Evolutionary conservation across 64 coral and sea anemone genomes (phyloP), one percentile per base, ranked within the genome.

Genomic region (Montipora capricornis): DNA sequence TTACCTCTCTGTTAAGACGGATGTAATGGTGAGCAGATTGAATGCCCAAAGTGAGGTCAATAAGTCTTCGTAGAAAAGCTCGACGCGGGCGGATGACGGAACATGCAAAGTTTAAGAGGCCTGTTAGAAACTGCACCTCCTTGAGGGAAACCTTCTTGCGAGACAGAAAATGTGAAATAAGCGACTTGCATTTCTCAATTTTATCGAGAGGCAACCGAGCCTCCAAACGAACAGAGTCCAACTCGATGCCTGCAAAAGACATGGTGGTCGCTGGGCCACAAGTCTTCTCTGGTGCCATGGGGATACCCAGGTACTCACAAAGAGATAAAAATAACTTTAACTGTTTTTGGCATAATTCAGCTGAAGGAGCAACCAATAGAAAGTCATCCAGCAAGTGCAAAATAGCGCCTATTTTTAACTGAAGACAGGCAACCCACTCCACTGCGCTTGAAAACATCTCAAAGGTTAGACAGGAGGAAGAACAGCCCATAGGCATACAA

Each of bases 401-500:
- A 12, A 78, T 22, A 46, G 13, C 10, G 4, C 12, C 11, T 78
- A 78, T 78, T 46, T 78, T 44, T n/a, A 78, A 78, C 48, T 78
- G 9, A 14, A 1, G 9, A 13, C 19, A 0, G 14, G 76, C 26
- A 13, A 78, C 26, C 76, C 76, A 78, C 48, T 78, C 76, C 76
- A 78, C 13, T 16, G 76, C 76, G 19, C 11, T n/a, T 12, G 11
- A 16, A 22, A 78, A 78, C 11, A n/a, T 78, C 48, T 78, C 76
- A 50, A 78, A 12, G 76, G 9, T 78, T 78, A 16, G 48, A 55
- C 76, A 78, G 20, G 76, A 78, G 76, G 11, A 16, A n/a, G 76
- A 78, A 78, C 76, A 78, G 19, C 76, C 76, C 76, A 45, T 78
- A 22, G 20, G 76, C 76, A 78, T 78, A 50, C 76, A 78, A 46